phyloP scores from a whole-genome alignment of 2,797 vertebrate species.

The Meda fulgida region DNA sequence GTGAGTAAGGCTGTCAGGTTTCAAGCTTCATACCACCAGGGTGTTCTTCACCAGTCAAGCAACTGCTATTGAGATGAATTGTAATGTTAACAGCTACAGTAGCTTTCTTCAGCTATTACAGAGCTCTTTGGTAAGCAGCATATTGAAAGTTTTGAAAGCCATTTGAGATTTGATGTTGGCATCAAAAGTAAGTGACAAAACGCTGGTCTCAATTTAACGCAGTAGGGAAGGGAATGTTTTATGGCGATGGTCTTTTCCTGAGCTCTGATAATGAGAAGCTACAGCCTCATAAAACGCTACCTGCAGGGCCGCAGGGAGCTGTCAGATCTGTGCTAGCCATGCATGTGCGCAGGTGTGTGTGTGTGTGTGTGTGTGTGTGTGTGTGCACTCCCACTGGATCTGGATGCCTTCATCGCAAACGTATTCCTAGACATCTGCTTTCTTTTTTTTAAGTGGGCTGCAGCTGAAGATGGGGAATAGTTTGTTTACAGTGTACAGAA shows the following conservation, averaged over 20 bases:
- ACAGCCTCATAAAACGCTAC: slow-evolving; percentile 60
- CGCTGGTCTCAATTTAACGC: slow-evolving; percentile 52
- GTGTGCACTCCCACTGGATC: neutral
- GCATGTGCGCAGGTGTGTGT: slow-evolving; percentile 4
- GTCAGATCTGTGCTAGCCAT: slow-evolving; percentile 41
- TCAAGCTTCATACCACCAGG: neutral
- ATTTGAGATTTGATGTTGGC: slow-evolving; percentile 54
- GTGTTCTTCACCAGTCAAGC: slow-evolving; percentile 12
- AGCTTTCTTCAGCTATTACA: slow-evolving; percentile 11
- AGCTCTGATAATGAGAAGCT: slow-evolving; percentile 59
- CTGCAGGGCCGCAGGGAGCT: slow-evolving; percentile 51
- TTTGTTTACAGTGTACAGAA: slow-evolving; percentile 20
- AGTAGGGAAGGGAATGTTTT: slow-evolving; percentile 53
- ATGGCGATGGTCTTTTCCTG: slow-evolving; percentile 51
- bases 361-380: neutral
- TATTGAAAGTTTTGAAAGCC: slow-evolving; percentile 42
- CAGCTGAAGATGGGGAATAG: slow-evolving; percentile 1
- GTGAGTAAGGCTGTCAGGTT: neutral
- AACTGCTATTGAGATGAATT: slow-evolving; percentile 22
- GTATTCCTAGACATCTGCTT: neutral
- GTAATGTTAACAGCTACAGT: slow-evolving; percentile 6
- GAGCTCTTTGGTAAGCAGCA: slow-evolving; percentile 26
- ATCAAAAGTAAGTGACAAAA: slow-evolving; percentile 57
- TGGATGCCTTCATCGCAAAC: slow-evolving; percentile 15
- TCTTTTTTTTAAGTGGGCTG: neutral